Evolutionary conservation across 1,140 invertebrate genomes (phyloP), one percentile per base, ranked within the genome.

Genomic region (Ylistrum balloti): DNA sequence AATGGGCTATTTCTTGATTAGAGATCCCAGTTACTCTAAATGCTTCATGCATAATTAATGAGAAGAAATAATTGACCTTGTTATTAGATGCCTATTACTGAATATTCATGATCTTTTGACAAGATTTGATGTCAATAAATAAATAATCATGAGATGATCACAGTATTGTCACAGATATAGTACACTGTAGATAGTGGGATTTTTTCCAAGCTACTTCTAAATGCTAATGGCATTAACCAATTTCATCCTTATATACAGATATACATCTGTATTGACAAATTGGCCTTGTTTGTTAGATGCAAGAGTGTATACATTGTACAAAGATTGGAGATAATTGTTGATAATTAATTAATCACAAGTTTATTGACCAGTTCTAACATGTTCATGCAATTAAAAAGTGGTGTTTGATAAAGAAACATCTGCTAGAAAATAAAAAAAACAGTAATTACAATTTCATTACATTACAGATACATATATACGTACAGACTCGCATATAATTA

Each of bases 1-100:
- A 74, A 74, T 74, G 56, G 56, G 56, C 56, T 28, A 74, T 74
- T 74, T 74, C 22, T 28, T 74, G 56, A 74, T 74, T 74, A 74
- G 56, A 74, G 22, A 74, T 74, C 28, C 56, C 56, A 28, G 56
- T 74, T 74, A 74, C 56, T 74, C 56, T 28, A 74, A 74, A n/a
- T 28, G 56, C 56, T 74, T 74, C 56, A 74, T 74, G 56, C 22
- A 74, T 74, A 74, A 74, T 74, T 74, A 74, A 74, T 74, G 56
- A 74, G n/a, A n/a, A 74, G 56, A 74, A n/a, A 74, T 74, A 74
- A 74, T 74, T 74, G 56, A 74, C 22, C 56, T n/a, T 74, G 56
- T 74, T 74, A 74, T 74, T 74, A 74, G 56, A 74, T 74, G 56
- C 56, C 56, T n/a, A 74, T 74, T 74, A 74, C 22, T 74, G 56